Evolutionary conservation across 2,113 vertebrate species (phyloP), one percentile per base, ranked within the genome.

Genomic region (Mus spicilegus): DNA sequence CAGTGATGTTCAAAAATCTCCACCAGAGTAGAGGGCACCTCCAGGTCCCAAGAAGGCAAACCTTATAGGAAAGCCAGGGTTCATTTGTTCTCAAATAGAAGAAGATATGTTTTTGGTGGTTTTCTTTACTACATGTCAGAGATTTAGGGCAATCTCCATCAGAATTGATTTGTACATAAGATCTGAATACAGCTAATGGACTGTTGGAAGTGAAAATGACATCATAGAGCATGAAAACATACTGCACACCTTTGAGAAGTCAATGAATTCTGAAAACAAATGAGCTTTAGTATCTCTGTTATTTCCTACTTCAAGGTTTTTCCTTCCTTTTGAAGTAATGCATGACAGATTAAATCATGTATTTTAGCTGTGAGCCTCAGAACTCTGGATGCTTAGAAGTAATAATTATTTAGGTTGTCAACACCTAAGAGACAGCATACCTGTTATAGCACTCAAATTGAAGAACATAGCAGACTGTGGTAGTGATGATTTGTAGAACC

Each of bases 381-480:
- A 82, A 70, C 93, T 69, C 89, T 76, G 39, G 75, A 58, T 94
- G 86, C 78, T 93, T 58, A 76, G 61, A 91, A 89, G 65, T 87
- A 94, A 95, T 96, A 76, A 96, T 91, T 91, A 96, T 97, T 87
- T 72, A 95, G 69, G 24, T 42, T 81, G 78, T 89, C 87, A 80
- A 80, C 91, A 87, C n/a, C 26, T 33, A 73, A n/a, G 54, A 96
- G 81, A 63, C 58, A 87, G 42, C 10, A 26, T 89, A 72, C 80
- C 70, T 70, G 5, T 67, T 84, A 87, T 80, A 72, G 75, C 56
- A 65, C 87, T 76, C 75, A 54, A 58, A 86, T 94, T 69, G 65
- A 87, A 90, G 76, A 56, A 36, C 39, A 3, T 54, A 49, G 46
- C 75, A 92, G 88, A 30, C 75, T 39, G 1, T 92, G 46, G 76